These are phyloP conservation scores for Melanerpes aurifrons DNA, from an alignment of 2,113 vertebrate genomes.

Conservation along the genomic window DNA sequence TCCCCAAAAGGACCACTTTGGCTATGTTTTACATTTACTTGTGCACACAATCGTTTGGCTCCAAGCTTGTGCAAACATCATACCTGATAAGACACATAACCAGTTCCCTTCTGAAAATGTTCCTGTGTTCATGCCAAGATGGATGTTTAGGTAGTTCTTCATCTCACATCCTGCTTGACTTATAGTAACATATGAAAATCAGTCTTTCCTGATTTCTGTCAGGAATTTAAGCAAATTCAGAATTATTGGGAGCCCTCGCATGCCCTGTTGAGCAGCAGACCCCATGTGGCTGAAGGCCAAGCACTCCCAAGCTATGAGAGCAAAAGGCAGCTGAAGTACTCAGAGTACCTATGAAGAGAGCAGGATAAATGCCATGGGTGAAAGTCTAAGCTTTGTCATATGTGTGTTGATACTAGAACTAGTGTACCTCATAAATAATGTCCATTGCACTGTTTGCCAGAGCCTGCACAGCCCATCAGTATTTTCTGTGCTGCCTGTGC, in stretches of 20 bases:
- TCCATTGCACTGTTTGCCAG: not conserved
- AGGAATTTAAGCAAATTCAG: not conserved
- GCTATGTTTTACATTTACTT: not conserved
- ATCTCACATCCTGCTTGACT: not conserved
- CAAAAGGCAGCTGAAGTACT: not conserved
- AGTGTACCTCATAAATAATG: rapidly evolving
- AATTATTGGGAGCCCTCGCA: rapidly evolving
- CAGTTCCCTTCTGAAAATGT: not conserved
- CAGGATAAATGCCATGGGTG: not conserved
- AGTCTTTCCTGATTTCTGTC: not conserved
- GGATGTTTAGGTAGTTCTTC: not conserved
- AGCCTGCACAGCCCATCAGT: rapidly evolving
- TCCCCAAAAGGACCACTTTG: not conserved
- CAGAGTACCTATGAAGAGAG: not conserved
- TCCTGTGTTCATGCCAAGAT: not conserved
- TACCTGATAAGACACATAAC: rapidly evolving
- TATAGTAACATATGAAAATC: not conserved
- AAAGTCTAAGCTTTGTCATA: not conserved
- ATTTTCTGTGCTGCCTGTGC: not conserved
- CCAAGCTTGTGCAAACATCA: not conserved
- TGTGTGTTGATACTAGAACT: not conserved
- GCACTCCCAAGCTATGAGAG: not conserved
- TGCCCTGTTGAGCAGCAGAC: not conserved
- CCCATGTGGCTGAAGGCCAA: rapidly evolving
- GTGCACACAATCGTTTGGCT: not conserved